Base-by-base conservation (phyloP, 2,113 vertebrate species). In the Tragelaphus scriptus region DNA sequence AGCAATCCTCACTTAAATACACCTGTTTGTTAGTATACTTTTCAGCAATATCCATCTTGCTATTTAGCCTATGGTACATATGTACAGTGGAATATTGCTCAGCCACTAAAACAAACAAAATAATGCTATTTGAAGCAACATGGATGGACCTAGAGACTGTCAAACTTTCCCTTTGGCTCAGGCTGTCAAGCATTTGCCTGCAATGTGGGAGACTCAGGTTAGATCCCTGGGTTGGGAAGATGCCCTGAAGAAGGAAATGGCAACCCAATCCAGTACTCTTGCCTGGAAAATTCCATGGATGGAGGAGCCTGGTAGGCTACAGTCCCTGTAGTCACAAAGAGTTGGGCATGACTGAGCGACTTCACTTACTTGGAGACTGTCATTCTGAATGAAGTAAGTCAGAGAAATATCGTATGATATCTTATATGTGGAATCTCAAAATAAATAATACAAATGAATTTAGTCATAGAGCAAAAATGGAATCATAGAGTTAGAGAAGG, bases 161-260 rank as follows among this genome's bases (percentile, higher is more conserved):
- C n/a, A 12, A 40, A 10, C 19, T 71, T 40, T 71, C n/a, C 19
- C n/a, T 71, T 6, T 23, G 19, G 68, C 19, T 40, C n/a, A 71
- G 19, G 40, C 2, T 12, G 10, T 40, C 23, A 40, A 71, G 5
- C 0, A 0, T 40, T 71, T 3, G n/a, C n/a, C 68, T 71, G 19
- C n/a, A 71, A 40, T 40, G 19, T 12, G 68, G 10, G n/a, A 71
- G 68, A 71, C n/a, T 21, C 68, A 71, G n/a, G n/a, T 71, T 71
- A 23, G 10, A 40, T 71, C 10, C n/a, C 17, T 71, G n/a, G n/a
- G 10, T 75, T 40, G 10, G 19, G n/a, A 75, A 75, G 68, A 40
- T 75, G 10, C 68, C n/a, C 19, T 40, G n/a, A 23, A 75, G 68
- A 75, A 75, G n/a, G n/a, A 75, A 75, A 75, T 40, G n/a, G 19